A percentile compares a stretch with the other conserved stretches of the same genome.
These are phyloP conservation scores for Pachycephala philippinensis DNA, from an alignment of 2,113 vertebrate genomes.

Conservation along the genomic window DNA sequence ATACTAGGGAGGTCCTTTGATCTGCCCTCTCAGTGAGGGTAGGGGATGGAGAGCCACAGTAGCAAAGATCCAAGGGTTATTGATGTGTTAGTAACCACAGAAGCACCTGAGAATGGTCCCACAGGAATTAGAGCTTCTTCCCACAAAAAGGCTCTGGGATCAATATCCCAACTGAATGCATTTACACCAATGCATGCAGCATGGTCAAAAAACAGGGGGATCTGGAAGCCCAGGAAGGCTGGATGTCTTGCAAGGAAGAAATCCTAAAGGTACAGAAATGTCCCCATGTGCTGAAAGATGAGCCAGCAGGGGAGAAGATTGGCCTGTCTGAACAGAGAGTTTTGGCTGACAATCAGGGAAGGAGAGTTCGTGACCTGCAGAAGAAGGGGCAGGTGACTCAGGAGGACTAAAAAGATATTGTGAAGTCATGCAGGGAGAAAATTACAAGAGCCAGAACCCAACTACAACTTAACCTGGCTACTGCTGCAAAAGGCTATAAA, in stretches of 20 bases:
- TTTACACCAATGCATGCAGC: rapidly evolving
- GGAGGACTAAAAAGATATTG: neutral
- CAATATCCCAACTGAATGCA: neutral
- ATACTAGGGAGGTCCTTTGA: neutral
- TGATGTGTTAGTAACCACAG: neutral
- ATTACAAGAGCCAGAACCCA: neutral
- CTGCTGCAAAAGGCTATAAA: neutral
- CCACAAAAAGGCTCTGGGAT: neutral
- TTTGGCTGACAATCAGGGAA: neutral
- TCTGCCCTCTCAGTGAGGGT: neutral
- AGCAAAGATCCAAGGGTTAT: neutral
- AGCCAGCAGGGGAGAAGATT: neutral
- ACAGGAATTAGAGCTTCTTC: neutral
- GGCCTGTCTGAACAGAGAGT: neutral
- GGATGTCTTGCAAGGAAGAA: neutral
- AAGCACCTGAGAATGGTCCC: neutral
- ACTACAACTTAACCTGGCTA: neutral
- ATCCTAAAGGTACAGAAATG: neutral
- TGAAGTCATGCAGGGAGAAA: neutral
- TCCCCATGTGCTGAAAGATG: neutral
- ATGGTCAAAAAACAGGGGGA: neutral
- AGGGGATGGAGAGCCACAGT: neutral
- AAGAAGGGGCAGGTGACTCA: neutral
- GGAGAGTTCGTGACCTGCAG: neutral
- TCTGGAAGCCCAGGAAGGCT: neutral